Percentiles rank a stretch among this genome's conserved stretches.
Evolutionary conservation across 2,888 invertebrate genomes (phyloP).

Genomic region (Myopa tessellatipennis): DNA sequence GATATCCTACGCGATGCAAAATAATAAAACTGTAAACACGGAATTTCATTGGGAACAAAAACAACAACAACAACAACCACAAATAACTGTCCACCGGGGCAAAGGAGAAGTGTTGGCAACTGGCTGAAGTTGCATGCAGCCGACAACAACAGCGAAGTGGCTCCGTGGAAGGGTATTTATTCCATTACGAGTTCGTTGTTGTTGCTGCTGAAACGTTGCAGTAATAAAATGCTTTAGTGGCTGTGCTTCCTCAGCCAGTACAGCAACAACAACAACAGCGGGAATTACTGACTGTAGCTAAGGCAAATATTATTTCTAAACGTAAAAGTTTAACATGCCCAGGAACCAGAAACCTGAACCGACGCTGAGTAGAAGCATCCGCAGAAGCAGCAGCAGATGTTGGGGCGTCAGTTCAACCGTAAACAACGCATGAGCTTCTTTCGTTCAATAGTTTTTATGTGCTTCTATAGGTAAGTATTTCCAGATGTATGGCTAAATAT

Average conservation of each 20-base stretch:
- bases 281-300: background rate
- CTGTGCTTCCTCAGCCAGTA: background rate
- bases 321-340: conserved; percentile 20
- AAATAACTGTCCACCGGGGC: conserved; percentile 18
- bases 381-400: background rate
- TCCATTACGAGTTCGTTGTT: background rate
- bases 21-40: conserved; percentile 49
- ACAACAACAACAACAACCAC: conserved; percentile 10
- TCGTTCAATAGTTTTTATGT: conserved; percentile 8
- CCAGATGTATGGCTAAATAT: too few relatives aligned
- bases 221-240: conserved; percentile 28
- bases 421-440: conserved; percentile 36
- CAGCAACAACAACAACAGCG: conserved; percentile 7
- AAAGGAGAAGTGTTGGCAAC: conserved; percentile 19
- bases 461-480: background rate
- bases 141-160: conserved; percentile 24
- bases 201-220: conserved; percentile 20
- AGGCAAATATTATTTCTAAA: conserved; percentile 20
- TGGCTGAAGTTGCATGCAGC: conserved; percentile 1
- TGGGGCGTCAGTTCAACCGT: conserved; percentile 36
- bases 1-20: conserved; percentile 10
- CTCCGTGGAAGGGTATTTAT: conserved; percentile 9
- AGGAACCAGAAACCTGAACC: conserved; percentile 12
- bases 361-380: background rate
- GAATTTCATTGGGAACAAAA: conserved; percentile 49